A percentile compares a stretch with the other conserved stretches of the same genome.
Evolutionary conservation across 1,140 invertebrate genomes (phyloP).

Genomic region (Drosophila ananassae): DNA sequence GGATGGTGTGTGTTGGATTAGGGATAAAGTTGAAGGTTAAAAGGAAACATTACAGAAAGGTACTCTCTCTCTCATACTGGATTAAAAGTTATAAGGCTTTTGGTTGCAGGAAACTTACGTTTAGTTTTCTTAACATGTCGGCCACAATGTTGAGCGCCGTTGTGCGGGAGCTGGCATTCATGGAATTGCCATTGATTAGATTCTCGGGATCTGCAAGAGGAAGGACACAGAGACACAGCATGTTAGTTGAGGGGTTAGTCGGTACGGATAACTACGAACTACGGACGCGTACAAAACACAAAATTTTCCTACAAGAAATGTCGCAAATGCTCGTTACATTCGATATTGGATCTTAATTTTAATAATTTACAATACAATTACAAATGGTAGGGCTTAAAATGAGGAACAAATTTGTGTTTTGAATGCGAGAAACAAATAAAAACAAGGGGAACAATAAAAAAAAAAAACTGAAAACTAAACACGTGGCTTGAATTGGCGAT

Average conservation of each 20-base stretch:
- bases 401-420: slow-evolving; percentile 32
- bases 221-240: slow-evolving; percentile 63
- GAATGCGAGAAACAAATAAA: slow-evolving; percentile 19
- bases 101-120: slow-evolving; percentile 86
- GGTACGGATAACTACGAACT: slow-evolving; percentile 17
- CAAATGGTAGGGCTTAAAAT: slow-evolving; percentile 27
- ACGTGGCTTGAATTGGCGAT: slow-evolving; percentile 44
- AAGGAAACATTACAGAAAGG: slow-evolving; percentile 8
- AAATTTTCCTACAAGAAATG: slow-evolving; percentile 65
- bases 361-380: slow-evolving; percentile 47
- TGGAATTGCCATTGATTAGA: slow-evolving; percentile 88
- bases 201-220: slow-evolving; percentile 85
- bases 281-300: slow-evolving; percentile 56
- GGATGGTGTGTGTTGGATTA: slow-evolving; percentile 1
- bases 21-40: slow-evolving; percentile 2
- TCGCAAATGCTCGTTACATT: slow-evolving; percentile 50
- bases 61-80: slow-evolving; percentile 12
- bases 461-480: slow-evolving; percentile 26
- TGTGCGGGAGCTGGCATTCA: slow-evolving; percentile 94
- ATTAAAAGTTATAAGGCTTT: slow-evolving; percentile 8
- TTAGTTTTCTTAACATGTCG: slow-evolving; percentile 96
- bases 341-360: slow-evolving; percentile 35
- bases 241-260: slow-evolving; percentile 54
- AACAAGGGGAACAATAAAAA: slow-evolving; percentile 18
- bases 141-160: slow-evolving; percentile 97